Evolutionary conservation across 2,797 vertebrate species (phyloP), one percentile per base, ranked within the genome.

Genomic region (Chelidonichthys spinosus): DNA sequence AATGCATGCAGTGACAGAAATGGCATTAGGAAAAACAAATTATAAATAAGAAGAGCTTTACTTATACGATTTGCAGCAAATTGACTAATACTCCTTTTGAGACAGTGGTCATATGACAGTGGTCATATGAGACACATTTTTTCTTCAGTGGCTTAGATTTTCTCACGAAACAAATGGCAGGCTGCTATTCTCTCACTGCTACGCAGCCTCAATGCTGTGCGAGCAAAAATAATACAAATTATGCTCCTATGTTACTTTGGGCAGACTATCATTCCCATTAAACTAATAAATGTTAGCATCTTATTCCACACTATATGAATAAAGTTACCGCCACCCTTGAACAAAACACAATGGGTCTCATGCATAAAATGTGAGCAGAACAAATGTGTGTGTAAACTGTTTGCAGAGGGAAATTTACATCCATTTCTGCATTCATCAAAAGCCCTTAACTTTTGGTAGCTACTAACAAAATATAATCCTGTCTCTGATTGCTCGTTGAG

Each of bases 321-420:
- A 90, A 91, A 92, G 92, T 93, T 92, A 90, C 85, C 87, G 90
- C 81, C 79, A 81, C 87, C 89, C 85, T 87, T 81, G 74, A 93
- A 91, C 83, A 90, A 89, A 93, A 89, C 82, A 84, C 79, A 25
- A 25, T 25, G 25, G 25, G 2, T 25, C 25, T 25, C 25, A 25
- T 25, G 25, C 25, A 25, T 25, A 25, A 25, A 25, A 25, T 2
- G 25, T 25, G 25, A 25, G 25, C 25, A 25, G 25, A 25, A 25
- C 25, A n/a, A n/a, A n/a, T n/a, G n/a, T n/a, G n/a, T 25, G 25
- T 25, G 25, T 25, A 25, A 25, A 25, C 25, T 25, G 25, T 25
- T 25, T 25, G 25, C 25, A 25, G 25, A 25, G 25, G 25, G 25
- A 25, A 25, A 25, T 25, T 25, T 25, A 25, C 25, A 25, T 25